Base-by-base conservation (phyloP, 2,888 invertebrate species). In the Psylliodes chrysocephalus region DNA sequence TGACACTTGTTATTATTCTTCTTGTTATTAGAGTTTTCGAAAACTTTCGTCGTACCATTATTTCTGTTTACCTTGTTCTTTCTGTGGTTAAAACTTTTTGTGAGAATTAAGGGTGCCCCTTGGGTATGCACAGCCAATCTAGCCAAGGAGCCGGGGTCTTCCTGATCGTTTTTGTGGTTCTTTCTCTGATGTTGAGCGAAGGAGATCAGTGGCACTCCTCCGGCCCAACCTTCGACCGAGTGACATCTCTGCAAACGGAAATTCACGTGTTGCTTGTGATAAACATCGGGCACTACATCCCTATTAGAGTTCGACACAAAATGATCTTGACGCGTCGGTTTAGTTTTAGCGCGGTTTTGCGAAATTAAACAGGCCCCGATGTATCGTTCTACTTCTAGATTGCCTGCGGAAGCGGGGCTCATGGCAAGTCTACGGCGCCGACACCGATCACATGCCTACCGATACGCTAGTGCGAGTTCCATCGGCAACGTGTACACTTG, bases 91-190 rank as follows among this genome's bases (percentile, higher is more conserved):
- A 88, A 88, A 73, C 88, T 84, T 72, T 90, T 88, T 73, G 91
- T 85, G 64, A 92, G 86, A 71, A 94, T 91, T 67, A 94, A 85
- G n/a, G 94, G 94, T 44, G 91, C 91, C 42, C 94, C 94, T 79
- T 93, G 93, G 3, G 93, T 91, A 81, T 94, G 93, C 77, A 91
- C 90, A 10, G 93, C 93, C 68, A 94, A 82, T 74, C 91, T 88
- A 7, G 92, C 89, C 68, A 93, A 87, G 19, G 72, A 88, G 69
- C 86, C 84, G 10, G 69, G 88, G 70, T 86, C 84, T 59, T 74
- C 77, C 60, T 73, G 71, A 30, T 71, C 61, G 38, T 62, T 61
- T n/a, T 61, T 33, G 17, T 68, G 51, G 22, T 15, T 63, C 52
- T 72, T 53, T 25, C 72, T 78, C 78, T 71, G 84, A 51, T 87